phyloP scores from a whole-genome alignment of 2,797 vertebrate species.

The Pseudopleuronectes americanus region DNA sequence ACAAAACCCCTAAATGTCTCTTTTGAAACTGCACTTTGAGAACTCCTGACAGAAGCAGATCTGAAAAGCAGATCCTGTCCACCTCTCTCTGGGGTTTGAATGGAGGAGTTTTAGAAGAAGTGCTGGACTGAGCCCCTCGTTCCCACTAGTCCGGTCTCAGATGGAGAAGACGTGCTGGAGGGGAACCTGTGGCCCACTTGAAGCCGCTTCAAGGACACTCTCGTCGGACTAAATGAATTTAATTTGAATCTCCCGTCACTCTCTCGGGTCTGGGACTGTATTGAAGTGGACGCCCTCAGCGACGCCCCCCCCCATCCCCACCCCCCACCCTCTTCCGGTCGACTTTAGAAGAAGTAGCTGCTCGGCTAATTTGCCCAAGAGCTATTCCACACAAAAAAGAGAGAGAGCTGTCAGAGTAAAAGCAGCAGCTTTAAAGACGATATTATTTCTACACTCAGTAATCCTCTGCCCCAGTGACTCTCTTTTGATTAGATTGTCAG shows the following conservation, averaged over 20 bases:
- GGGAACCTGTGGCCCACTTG: conserved; percentile 78
- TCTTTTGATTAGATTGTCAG: conserved; percentile 77
- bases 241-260: conserved; percentile 82
- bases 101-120: conserved; percentile 48
- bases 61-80: conserved; percentile 25
- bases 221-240: conserved; percentile 85
- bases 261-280: conserved; percentile 75
- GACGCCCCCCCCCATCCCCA: conserved; percentile 42
- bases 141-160: conserved; percentile 63
- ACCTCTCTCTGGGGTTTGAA: conserved; percentile 47
- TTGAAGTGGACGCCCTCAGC: conserved; percentile 77
- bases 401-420: conserved; percentile 76
- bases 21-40: conserved; percentile 27
- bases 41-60: conserved; percentile 17
- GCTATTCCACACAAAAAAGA: conserved; percentile 78
- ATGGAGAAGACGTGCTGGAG: conserved; percentile 72
- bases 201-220: conserved; percentile 85
- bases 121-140: conserved; percentile 50
- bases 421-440: conserved; percentile 75
- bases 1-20: conserved; percentile 40
- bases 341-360: conserved; percentile 78
- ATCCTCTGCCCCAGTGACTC: conserved; percentile 68
- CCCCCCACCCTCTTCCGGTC: conserved; percentile 43
- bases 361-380: conserved; percentile 83
- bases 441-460: conserved; percentile 75